Base-by-base conservation (phyloP, 2,113 vertebrate genomes). In the Psittacus erithacus region DNA sequence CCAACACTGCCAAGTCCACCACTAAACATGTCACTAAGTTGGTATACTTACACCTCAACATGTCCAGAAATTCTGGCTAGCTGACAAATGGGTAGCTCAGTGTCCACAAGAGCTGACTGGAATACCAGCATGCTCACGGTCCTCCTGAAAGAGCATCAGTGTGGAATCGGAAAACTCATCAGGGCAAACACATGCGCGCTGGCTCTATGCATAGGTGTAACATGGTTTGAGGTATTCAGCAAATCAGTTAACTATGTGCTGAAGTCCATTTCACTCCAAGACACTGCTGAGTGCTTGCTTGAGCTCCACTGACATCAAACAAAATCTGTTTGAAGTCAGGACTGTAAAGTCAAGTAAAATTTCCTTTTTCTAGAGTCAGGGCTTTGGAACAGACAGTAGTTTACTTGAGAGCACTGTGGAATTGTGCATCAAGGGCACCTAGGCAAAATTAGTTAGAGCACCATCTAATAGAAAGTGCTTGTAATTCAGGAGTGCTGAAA, bases 261-360 rank as follows among this genome's bases (percentile, higher is more conserved):
- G 75, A 78, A 80, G 63, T 69, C 78, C 59, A 13, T 90, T 86
- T 84, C 65, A 25, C 35, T 80, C 57, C 43, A 23, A 85, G 79
- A 80, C 55, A 14, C 59, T 78, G 76, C 59, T 88, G 13, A 86
- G 63, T 41, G 79, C 52, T 84, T 91, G 23, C 82, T 77, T 39
- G 76, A 81, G 88, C 80, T 93, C 49, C 11, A 27, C 2, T 92
- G 82, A 88, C 75, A 70, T 94, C 91, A 94, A 85, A 95, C 90
- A 91, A 92, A 90, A 83, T 93, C 77, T 92, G 88, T 91, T 95
- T 96, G 91, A 96, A 96, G 86, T 94, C 69, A 84, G 38, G 92
- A 9, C 90, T 93, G 70, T 81, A 91, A 91, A 92, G 82, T 68
- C 69, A 77, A 84, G 74, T 49, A 91, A 89, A 92, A 92, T 76